Percentiles rank a stretch among this genome's conserved stretches.
phyloP scores from a whole-genome alignment of 1,140 invertebrate genomes.

The Manduca sexta region DNA sequence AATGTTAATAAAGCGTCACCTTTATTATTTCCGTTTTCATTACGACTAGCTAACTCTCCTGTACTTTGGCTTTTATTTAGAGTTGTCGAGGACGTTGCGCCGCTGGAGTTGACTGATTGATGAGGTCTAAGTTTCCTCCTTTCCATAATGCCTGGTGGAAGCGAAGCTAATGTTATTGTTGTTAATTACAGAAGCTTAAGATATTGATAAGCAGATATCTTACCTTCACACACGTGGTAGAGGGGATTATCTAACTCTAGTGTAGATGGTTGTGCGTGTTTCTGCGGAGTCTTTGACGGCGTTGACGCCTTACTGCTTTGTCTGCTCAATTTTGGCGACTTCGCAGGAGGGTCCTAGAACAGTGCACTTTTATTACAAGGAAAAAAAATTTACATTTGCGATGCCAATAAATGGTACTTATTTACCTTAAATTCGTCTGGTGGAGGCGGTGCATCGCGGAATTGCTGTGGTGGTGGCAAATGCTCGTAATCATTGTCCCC shows the following conservation, averaged over 20 bases:
- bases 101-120: conserved; percentile 64
- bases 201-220: conserved; percentile 3
- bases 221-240: conserved; percentile 86
- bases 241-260: conserved; percentile 83
- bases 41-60: conserved; percentile 72
- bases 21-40: conserved; percentile 50
- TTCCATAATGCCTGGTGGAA: conserved; percentile 58
- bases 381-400: background rate
- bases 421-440: conserved; percentile 79
- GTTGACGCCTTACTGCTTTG: conserved; percentile 63
- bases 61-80: conserved; percentile 76
- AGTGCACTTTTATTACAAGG: background rate
- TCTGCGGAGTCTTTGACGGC: conserved; percentile 49
- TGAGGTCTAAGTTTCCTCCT: conserved; percentile 62
- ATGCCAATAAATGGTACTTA: background rate
- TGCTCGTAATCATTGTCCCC: conserved; percentile 81
- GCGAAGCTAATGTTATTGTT: conserved; percentile 38
- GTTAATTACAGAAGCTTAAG: conserved; percentile 32
- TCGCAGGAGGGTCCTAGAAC: conserved; percentile 60
- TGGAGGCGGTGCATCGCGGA: conserved; percentile 84
- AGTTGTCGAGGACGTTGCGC: conserved; percentile 48
- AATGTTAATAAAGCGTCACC: background rate
- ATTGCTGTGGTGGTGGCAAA: conserved; percentile 88
- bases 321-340: conserved; percentile 52
- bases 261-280: conserved; percentile 51